Evolutionary conservation across 2,797 vertebrate genomes (phyloP), one percentile per base, ranked within the genome.

Genomic region (Alectoris magna): DNA sequence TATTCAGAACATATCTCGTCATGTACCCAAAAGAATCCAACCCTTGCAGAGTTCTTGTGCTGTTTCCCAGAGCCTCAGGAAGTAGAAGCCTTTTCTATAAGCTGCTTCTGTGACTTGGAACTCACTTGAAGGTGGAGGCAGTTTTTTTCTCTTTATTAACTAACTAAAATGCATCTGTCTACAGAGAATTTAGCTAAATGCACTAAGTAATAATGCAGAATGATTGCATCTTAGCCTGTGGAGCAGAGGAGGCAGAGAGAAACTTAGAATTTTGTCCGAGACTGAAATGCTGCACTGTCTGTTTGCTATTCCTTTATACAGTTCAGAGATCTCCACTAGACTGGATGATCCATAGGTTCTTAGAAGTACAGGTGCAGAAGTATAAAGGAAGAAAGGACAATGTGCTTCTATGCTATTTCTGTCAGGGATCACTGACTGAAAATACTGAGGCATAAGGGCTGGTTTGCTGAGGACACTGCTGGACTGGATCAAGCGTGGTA

Each of bases 91-190:
- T 27, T 10, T 75, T 89, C 58, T 85, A 19, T 71, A 36, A 93
- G 75, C 88, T 91, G 88, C 78, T 85, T 41, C 73, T 84, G 82
- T 75, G 84, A 86, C 79, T 78, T 91, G 82, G 63, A 95, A 58
- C 73, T 72, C 73, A 31, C 19, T 66, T 84, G 76, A 92, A 67
- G 48, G 63, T 78, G 67, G 76, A 81, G 14, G 11, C 6, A 38
- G 18, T 72, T 85, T 78, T 78, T 85, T 59, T 63, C 39, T 43
- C 66, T 81, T 81, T 36, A 75, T 85, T 41, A 41, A 41, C 39
- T 90, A 81, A 90, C 27, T 92, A 87, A 78, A 46, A 86, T 71
- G 36, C 85, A 81, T 5, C 55, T 83, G 59, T 53, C 76, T 85
- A 73, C 38, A 91, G 49, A 86, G 63, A 78, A 70, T 58, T 86